Percentiles rank a stretch among this genome's conserved stretches.
These are phyloP conservation scores for Bradynema listronoti DNA, from an alignment of 1,140 invertebrate genomes.

Conservation along the genomic window DNA sequence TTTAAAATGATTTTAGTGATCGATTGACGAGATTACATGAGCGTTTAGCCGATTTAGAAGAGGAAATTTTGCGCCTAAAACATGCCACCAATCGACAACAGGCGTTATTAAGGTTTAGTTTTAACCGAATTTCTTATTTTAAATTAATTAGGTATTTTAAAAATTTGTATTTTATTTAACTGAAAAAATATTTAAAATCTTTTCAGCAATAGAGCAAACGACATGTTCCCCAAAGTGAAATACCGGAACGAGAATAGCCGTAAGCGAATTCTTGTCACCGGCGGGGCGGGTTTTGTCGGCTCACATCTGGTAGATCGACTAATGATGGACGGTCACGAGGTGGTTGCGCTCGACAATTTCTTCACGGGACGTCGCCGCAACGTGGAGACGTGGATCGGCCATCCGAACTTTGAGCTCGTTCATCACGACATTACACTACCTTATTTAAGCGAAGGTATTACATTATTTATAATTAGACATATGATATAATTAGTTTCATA, in stretches of 20 bases:
- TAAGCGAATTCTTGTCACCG: constrained; percentile 69
- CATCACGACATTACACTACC: constrained; percentile 98
- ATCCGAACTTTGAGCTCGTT: constrained; percentile 96
- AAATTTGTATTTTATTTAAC: too few species aligned
- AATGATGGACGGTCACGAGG: constrained; percentile 92
- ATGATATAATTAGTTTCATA: neutral
- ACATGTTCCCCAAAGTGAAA: constrained; percentile 35
- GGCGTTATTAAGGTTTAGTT: too few species aligned
- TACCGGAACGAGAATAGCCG: constrained; percentile 47
- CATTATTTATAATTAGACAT: neutral
- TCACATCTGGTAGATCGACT: constrained; percentile 90
- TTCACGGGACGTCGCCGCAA: constrained; percentile 81
- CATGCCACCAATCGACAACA: constrained; percentile 4
- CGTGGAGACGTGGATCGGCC: constrained; percentile 96
- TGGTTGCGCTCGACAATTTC: constrained; percentile 96
- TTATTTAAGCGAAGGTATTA: constrained; percentile 76
- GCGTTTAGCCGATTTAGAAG: constrained; percentile 20
- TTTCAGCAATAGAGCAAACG: neutral
- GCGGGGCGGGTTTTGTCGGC: constrained; percentile 96
- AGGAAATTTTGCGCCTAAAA: constrained; percentile 21
- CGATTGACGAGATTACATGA: constrained; percentile 18
- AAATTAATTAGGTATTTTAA: neutral
- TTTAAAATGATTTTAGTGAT: constrained; percentile 14
- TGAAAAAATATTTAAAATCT: neutral
- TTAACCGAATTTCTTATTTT: too few species aligned